Percentiles rank a stretch among this genome's conserved stretches.
Evolutionary conservation across 1,140 invertebrate species (phyloP).

Genomic region (Drosophila truncata): DNA sequence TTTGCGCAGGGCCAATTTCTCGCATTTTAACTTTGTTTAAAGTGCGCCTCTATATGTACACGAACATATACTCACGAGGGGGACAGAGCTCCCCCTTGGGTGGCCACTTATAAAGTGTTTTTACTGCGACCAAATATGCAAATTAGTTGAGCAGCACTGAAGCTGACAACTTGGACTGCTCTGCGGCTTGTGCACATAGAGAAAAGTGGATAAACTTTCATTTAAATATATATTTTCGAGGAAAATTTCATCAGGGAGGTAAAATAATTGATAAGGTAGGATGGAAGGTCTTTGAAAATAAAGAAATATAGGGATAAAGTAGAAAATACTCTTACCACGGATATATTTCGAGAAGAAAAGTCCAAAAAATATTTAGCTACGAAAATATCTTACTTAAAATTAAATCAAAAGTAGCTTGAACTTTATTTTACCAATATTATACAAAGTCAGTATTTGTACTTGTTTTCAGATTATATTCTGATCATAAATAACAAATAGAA

Average conservation of each 20-base stretch:
- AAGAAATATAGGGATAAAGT: not conserved
- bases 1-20: slow-evolving; percentile 71
- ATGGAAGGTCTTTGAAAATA: not conserved
- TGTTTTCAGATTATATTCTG: too few relatives aligned
- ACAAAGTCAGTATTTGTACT: too few relatives aligned
- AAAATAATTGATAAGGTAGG: too few relatives aligned
- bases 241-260: too few relatives aligned
- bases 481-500: too few relatives aligned
- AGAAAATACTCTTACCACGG: not conserved
- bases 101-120: slow-evolving; percentile 82
- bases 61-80: slow-evolving; percentile 13
- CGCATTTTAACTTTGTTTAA: slow-evolving; percentile 82
- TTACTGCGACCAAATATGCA: slow-evolving; percentile 81
- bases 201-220: not conserved
- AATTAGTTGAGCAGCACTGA: slow-evolving; percentile 77
- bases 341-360: not conserved
- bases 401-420: too few relatives aligned
- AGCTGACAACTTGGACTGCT: slow-evolving; percentile 70
- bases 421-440: too few relatives aligned
- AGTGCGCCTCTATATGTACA: slow-evolving; percentile 62
- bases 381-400: too few relatives aligned
- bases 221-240: not conserved
- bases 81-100: slow-evolving; percentile 47
- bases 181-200: slow-evolving; percentile 3
- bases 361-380: too few relatives aligned